Base-by-base conservation (phyloP, 2,888 invertebrate species). In the Pyrrhia umbra region DNA sequence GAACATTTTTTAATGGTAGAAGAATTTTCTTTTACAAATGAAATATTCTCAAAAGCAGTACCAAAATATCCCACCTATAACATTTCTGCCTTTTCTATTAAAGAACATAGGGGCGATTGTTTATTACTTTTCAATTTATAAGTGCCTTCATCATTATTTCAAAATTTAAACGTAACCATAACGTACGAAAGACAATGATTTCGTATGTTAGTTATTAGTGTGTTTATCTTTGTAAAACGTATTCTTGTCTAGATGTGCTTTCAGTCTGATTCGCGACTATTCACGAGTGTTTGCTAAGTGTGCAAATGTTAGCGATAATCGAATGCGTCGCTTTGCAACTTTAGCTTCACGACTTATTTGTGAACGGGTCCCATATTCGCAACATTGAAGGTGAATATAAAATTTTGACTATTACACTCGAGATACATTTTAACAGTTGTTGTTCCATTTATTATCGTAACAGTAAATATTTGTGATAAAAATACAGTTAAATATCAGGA, bases 271-370 rank as follows among this genome's bases (percentile, higher is more conserved):
- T 59, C 46, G 5, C 20, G 30, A 37, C 61, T 45, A 45, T 58
- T 45, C 37, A 21, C 20, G 15, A 16, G 40, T 34, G 15, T 37
- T 37, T 46, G 25, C 30, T 2, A 59, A 64, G 34, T 47, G 61
- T 47, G 40, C 25, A 59, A 69, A 65, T 65, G 46, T 65, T 46
- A 16, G 40, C 61, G 21, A 69, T 68, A 60, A 65, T 69, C 46
- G 47, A 46, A 68, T 61, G 46, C 42, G 42, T 42, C 42, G 34
- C 61, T 69, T 68, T 15, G 2, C 34, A 47, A 21, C 18, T 18
- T 37, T 6, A 10, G 40, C n/a, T 46, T 25, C 37, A 46, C n/a
- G 16, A 34, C 27, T 34, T 61, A 34, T 47, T 65, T 25, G 46
- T 13, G 13, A 69, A 65, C 13, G 9, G 16, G 25, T 47, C 37